Evolutionary conservation across 2,113 vertebrate species (phyloP).

Genomic region (Varanus salvator): DNA sequence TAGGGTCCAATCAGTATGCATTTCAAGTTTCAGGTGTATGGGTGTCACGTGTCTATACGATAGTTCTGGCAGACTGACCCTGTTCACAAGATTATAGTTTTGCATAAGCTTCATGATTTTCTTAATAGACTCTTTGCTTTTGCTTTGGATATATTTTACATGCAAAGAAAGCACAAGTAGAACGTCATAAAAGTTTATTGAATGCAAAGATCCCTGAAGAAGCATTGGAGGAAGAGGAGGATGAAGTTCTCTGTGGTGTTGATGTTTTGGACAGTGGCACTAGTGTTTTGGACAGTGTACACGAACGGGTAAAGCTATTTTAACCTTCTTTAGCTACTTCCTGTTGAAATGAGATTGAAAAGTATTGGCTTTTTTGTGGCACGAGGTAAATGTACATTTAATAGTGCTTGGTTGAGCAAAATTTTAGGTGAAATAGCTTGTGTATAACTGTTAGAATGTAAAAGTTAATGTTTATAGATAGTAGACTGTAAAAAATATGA

Average conservation of each 20-base stretch:
- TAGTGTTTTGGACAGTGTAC: constrained; percentile 46
- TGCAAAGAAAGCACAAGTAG: constrained; percentile 75
- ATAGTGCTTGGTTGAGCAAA: not conserved
- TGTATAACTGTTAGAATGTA: not conserved
- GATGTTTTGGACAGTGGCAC: constrained; percentile 6
- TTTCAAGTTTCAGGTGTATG: too few relatives aligned
- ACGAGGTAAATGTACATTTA: not conserved
- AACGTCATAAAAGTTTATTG: constrained; percentile 75
- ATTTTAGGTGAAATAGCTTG: not conserved
- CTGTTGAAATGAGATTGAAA: constrained; percentile 20
- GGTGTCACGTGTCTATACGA: too few relatives aligned
- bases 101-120: not conserved
- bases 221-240: constrained; percentile 25
- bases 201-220: constrained; percentile 4
- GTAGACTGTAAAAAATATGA: too few relatives aligned
- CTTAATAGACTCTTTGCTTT: not conserved
- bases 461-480: not conserved
- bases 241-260: constrained; percentile 12
- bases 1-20: too few relatives aligned
- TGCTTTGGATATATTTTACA: constrained; percentile 28
- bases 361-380: not conserved
- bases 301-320: constrained; percentile 70
- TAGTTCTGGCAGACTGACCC: too few relatives aligned
- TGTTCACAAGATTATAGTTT: too few relatives aligned
- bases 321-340: constrained; percentile 1